Evolutionary conservation across 2,888 invertebrate species (phyloP), one percentile per base, ranked within the genome.

Genomic region (Idaea aversata): DNA sequence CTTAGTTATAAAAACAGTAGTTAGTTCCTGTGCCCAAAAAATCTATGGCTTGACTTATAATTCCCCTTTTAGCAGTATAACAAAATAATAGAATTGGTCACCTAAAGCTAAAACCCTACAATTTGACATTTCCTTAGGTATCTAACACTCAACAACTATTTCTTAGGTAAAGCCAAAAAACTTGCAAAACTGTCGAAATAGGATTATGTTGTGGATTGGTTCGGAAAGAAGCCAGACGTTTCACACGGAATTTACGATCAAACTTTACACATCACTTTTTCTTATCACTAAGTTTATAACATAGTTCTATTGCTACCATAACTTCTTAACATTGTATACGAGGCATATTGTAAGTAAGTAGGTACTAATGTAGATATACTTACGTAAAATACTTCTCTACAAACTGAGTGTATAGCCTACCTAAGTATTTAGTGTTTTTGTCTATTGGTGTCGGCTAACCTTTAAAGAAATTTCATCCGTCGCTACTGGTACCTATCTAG

Each of bases 201-300:
- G 86, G 87, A 87, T 89, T 88, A 89, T 90, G 88, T 86, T 80
- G 79, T 77, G 79, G 81, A 83, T 87, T 85, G 82, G 81, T 83
- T 82, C 83, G 82, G 83, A 85, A 86, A 83, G 84, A 81, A 81
- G 82, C 83, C 88, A 89, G 88, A 89, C 88, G 87, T 84, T 88
- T 77, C 79, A 79, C 78, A 77, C 72, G 78, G 83, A 89, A 92
- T 91, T 92, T 92, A 92, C 89, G 85, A 81, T 75, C 82, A 74
- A 92, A 92, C 86, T 92, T 91, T 78, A 79, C 86, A 86, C 90
- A 88, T 91, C 88, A 87, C 85, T 88, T 87, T 83, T 88, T 85
- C 89, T 88, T 91, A 91, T 91, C 90, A 47, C 47, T 47, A 47
- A 47, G 47, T 47, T 47, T 47, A 47, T 47, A 47, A 47, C 47